A percentile compares a stretch with the other conserved stretches of the same genome.
Conservation (phyloP, 1,140 invertebrate genomes). For the Drosophila setifemur region DNA sequence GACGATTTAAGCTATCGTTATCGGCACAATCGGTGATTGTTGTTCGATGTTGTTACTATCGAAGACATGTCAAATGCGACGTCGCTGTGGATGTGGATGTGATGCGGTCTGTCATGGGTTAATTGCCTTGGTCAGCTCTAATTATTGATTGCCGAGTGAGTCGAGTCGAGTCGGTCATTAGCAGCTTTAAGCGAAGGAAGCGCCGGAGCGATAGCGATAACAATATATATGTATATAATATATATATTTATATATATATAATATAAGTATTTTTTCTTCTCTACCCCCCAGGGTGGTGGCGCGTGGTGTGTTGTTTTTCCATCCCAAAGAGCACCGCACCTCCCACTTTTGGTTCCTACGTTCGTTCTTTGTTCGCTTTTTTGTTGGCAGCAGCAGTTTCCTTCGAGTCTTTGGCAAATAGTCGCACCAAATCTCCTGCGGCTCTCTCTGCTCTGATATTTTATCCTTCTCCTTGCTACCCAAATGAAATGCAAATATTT, state of each 20-base stretch:
- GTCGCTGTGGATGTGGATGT: conserved; percentile 7
- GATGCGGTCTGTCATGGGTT: conserved; percentile 30
- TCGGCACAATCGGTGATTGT: conserved; percentile 1
- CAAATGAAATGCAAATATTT: conserved; percentile 34
- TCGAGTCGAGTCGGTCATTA: conserved; percentile 27
- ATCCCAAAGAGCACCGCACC: not conserved
- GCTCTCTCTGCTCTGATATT: not conserved
- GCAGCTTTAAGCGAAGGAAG: conserved; percentile 20
- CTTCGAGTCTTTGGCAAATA: conserved; percentile 28
- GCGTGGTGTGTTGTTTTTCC: not conserved
- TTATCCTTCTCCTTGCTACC: not conserved
- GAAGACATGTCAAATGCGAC: conserved; percentile 29
- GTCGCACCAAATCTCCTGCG: conserved; percentile 9
- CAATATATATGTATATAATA: conserved; percentile 3
- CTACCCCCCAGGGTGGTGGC: not conserved
- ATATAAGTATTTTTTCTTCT: not conserved
- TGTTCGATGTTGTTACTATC: not conserved
- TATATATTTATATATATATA: not conserved
- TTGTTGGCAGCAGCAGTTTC: not conserved
- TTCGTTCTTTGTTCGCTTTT: not conserved
- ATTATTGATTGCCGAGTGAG: conserved; percentile 48
- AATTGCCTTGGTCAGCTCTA: conserved; percentile 40
- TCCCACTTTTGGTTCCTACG: not conserved
- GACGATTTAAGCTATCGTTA: conserved; percentile 11
- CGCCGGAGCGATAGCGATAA: conserved; percentile 19